These are phyloP conservation scores for Strongylocentrotus purpuratus DNA, from an alignment of 35 echinoderm and acorn worm genomes.

Conservation along the genomic window DNA sequence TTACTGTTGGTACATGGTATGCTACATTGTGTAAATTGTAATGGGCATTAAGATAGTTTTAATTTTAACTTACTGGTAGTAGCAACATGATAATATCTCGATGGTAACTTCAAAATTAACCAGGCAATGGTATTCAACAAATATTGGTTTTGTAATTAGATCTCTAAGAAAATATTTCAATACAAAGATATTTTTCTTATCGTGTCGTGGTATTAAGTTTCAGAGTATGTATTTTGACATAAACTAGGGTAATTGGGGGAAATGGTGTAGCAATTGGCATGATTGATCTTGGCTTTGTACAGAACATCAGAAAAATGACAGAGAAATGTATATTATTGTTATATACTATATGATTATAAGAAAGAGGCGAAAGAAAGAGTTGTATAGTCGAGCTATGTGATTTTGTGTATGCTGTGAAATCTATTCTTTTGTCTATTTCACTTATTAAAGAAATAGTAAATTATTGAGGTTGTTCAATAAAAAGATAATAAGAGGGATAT, in stretches of 20 bases:
- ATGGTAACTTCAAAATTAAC: neutral
- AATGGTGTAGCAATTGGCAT: neutral
- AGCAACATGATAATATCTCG: neutral
- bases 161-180: conserved; percentile 4
- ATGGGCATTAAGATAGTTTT: neutral
- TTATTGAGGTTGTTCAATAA: conserved; percentile 36
- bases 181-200: conserved; percentile 6
- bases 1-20: neutral
- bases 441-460: conserved; percentile 26
- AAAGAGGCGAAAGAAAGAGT: neutral
- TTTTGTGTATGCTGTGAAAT: conserved; percentile 29
- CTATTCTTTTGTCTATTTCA: conserved; percentile 18
- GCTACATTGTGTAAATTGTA: neutral
- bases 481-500: neutral
- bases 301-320: neutral
- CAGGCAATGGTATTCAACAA: neutral
- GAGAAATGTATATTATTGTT: conserved; percentile 23
- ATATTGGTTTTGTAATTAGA: conserved; percentile 7
- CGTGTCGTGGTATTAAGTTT: neutral
- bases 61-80: neutral
- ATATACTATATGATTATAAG: conserved; percentile 19
- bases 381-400: conserved; percentile 5
- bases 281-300: neutral
- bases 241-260: neutral
- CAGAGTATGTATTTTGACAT: neutral